A percentile compares a stretch with the other conserved stretches of the same genome.
These are phyloP conservation scores for Bilobella aurantiaca DNA, from an alignment of 1,140 invertebrate genomes.

Conservation along the genomic window DNA sequence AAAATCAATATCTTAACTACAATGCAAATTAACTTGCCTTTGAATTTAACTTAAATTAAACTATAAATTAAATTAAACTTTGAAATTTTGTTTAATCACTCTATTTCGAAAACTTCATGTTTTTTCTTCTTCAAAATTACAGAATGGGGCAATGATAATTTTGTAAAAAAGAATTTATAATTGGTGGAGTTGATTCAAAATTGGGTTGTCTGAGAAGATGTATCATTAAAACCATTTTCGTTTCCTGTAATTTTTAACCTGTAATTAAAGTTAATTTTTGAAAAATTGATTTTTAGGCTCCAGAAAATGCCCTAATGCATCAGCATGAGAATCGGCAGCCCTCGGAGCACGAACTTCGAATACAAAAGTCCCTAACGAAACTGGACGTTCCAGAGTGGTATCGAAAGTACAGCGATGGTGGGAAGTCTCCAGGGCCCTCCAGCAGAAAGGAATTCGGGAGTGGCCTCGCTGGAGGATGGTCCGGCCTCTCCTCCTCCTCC, in stretches of 20 bases:
- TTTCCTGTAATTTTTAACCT: neutral
- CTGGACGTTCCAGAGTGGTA: slow-evolving; percentile 92
- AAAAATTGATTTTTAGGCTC: slow-evolving; percentile 52
- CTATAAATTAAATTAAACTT: too few species aligned
- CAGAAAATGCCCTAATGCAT: slow-evolving; percentile 67
- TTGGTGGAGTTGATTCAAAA: too few species aligned
- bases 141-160: too few species aligned
- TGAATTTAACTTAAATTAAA: too few species aligned
- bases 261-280: neutral
- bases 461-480: slow-evolving; percentile 48
- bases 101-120: too few species aligned
- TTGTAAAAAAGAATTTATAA: too few species aligned
- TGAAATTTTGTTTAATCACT: too few species aligned
- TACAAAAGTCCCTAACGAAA: slow-evolving; percentile 80
- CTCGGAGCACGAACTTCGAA: slow-evolving; percentile 81
- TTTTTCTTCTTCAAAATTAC: too few species aligned
- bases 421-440: slow-evolving; percentile 34
- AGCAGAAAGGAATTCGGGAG: slow-evolving; percentile 38
- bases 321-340: slow-evolving; percentile 66
- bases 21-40: too few species aligned
- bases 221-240: too few species aligned
- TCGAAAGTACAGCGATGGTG: slow-evolving; percentile 62
- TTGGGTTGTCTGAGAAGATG: too few species aligned
- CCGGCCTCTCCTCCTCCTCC: slow-evolving; percentile 55
- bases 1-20: too few species aligned